These are phyloP conservation scores for Zhuqinia jingwanae DNA, from an alignment of 2,888 invertebrate genomes.

Conservation along the genomic window DNA sequence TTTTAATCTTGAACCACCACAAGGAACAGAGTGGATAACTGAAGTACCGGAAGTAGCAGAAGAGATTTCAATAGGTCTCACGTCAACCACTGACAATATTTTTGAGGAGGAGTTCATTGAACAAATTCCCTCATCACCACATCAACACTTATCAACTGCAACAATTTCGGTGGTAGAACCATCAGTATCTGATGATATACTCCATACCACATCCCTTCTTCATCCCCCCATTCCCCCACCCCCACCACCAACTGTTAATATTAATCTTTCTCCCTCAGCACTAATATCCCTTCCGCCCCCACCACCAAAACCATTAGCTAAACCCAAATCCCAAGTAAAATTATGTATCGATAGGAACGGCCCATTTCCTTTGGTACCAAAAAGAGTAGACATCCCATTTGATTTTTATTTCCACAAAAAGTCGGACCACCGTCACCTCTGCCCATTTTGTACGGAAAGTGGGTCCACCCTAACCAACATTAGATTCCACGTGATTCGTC, in stretches of 20 bases:
- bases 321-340: too few species aligned
- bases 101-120: too few species aligned
- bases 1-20: too few species aligned
- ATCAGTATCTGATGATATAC: too few species aligned
- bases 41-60: background rate
- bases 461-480: conserved; percentile 10
- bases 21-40: background rate
- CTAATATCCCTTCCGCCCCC: too few species aligned
- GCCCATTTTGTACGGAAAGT: conserved; percentile 7
- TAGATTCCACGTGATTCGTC: conserved; percentile 4
- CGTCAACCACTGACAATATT: too few species aligned
- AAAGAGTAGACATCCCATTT: background rate
- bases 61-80: background rate
- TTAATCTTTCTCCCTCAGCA: too few species aligned
- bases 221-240: too few species aligned
- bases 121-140: too few species aligned
- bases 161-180: background rate
- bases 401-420: conserved; percentile 27
- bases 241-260: background rate
- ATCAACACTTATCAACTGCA: background rate
- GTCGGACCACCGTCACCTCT: conserved; percentile 4
- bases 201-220: too few species aligned
- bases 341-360: too few species aligned
- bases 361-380: too few species aligned
- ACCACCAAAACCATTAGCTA: background rate